Conservation (phyloP, 2,113 vertebrate genomes). For the Ptilonorhynchus violaceus region DNA sequence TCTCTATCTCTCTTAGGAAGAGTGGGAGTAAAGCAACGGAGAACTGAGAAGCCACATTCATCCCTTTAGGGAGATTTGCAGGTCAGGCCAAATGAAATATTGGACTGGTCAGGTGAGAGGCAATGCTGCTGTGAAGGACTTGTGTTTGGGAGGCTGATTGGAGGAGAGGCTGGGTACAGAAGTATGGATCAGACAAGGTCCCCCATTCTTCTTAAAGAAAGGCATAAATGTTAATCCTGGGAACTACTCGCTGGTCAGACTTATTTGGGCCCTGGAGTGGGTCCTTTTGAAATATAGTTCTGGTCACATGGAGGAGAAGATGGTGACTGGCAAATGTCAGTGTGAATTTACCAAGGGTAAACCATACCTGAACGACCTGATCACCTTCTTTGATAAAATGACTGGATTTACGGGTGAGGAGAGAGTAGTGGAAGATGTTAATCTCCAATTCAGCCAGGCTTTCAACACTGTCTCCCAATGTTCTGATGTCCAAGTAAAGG, state of each 20-base stretch:
- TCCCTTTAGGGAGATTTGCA: background rate
- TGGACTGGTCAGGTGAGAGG: background rate
- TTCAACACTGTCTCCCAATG: accelerated
- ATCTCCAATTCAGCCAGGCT: background rate
- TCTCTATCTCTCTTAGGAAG: background rate
- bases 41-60: background rate
- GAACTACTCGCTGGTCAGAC: background rate
- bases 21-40: background rate
- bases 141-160: background rate
- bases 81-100: background rate
- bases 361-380: background rate
- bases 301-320: background rate
- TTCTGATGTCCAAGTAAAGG: background rate
- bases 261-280: accelerated
- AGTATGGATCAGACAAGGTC: background rate
- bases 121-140: background rate
- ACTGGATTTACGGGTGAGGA: background rate
- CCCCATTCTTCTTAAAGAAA: background rate
- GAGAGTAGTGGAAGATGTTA: background rate
- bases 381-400: background rate
- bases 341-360: background rate
- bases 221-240: background rate
- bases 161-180: background rate
- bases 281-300: background rate
- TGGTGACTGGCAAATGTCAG: background rate